A percentile compares a stretch with the other conserved stretches of the same genome.
Conservation (phyloP, 2,113 vertebrate species). For the Petrocephalus zakoni region DNA sequence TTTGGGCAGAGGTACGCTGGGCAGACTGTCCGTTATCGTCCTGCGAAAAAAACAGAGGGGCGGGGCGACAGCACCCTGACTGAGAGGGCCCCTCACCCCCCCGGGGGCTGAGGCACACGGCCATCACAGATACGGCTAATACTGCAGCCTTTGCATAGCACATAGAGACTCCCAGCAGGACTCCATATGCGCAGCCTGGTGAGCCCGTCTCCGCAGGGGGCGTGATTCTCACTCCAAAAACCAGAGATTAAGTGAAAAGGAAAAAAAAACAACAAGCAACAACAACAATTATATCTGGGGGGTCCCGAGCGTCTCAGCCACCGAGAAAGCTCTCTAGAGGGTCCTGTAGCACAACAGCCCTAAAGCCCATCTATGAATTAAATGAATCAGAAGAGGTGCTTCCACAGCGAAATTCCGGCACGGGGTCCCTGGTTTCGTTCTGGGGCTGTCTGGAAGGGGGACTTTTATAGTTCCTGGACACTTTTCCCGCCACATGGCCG, state of each 20-base stretch:
- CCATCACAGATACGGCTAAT: slow-evolving; percentile 13
- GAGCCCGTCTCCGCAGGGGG: background rate
- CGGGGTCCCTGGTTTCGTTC: too few relatives aligned
- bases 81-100: background rate
- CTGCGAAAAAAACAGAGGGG: slow-evolving; percentile 71
- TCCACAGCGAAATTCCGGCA: background rate
- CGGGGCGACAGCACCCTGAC: background rate
- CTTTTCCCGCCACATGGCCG: background rate
- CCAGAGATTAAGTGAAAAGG: slow-evolving; percentile 6
- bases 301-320: background rate
- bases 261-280: slow-evolving; percentile 11
- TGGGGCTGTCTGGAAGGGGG: background rate
- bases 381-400: background rate
- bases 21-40: slow-evolving; percentile 94
- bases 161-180: background rate
- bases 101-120: background rate
- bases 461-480: background rate
- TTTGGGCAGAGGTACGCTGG: slow-evolving; percentile 93
- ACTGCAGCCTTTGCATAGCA: background rate
- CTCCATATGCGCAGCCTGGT: background rate
- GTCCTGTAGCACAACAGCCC: background rate
- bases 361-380: background rate
- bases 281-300: slow-evolving; percentile 30
- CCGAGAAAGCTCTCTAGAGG: background rate
- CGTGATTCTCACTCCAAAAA: background rate